Evolutionary conservation across 2,888 invertebrate species (phyloP), one percentile per base, ranked within the genome.

Genomic region (Endomychus coccineus): DNA sequence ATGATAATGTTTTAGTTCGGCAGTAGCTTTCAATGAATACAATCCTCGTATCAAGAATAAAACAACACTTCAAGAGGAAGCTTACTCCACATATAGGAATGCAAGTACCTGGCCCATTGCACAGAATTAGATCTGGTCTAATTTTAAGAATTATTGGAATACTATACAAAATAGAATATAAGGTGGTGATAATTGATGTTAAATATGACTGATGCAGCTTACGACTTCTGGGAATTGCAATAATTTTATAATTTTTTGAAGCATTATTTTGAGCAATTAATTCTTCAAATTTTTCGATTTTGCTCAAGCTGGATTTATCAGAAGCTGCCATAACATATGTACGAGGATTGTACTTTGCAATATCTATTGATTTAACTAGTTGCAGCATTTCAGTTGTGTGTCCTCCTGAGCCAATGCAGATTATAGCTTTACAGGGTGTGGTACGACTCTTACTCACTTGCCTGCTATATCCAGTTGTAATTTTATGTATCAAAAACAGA

Each of bases 41-140:
- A 39, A 95, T 85, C 57, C 77, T 78, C 39, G 79, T 77, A 48
- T 80, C 69, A 16, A 71, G 62, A 21, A 88, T 54, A 48, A 76
- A 80, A 0, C 80, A 61, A 42, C 80, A 71, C 62, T 82, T 82
- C 47, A 83, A 69, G 1, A 91, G 28, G 58, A 86, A 85, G 10
- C 81, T 83, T 34, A 83, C 73, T 35, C 83, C 50, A 68, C 92
- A 92, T 36, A 95, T 70, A 3, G 97, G 97, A 40, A 98, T 75
- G 64, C 97, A 96, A 4, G 94, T 96, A 4, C 96, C 96, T 25
- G 97, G 97, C 0, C 98, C 97, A 70, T 97, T 95, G 66, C 88
- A 91, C 29, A 92, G 67, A 51, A 92, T 74, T 49, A 94, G 60
- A 62, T 90, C 79, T 1, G 96, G 95, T 45, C 73, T 74, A 50